Percentiles rank a stretch among this genome's conserved stretches.
Evolutionary conservation across 1,140 invertebrate genomes (phyloP).

Genomic region (Dermatophagoides farinae): DNA sequence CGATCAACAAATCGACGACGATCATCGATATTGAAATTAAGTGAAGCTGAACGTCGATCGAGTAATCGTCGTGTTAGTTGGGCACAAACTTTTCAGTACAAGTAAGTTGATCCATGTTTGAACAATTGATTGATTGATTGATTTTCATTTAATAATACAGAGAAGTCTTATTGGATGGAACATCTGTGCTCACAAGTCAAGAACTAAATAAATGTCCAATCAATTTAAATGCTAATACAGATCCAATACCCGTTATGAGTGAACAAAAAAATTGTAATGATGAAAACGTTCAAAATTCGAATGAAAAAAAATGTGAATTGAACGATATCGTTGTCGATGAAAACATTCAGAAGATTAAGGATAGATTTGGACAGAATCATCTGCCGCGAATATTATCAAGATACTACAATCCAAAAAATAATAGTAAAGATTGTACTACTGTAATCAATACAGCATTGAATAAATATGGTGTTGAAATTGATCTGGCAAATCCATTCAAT

Average conservation of each 20-base stretch:
- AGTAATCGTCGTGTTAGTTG: neutral
- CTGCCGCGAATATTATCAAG: neutral
- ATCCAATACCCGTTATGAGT: too few species aligned
- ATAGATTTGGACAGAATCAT: too few species aligned
- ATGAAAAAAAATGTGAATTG: too few species aligned
- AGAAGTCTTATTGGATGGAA: neutral
- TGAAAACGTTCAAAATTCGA: too few species aligned
- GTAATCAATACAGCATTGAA: conserved; percentile 3
- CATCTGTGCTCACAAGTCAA: neutral
- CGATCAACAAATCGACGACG: too few species aligned
- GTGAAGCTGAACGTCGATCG: neutral
- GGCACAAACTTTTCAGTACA: conserved; percentile 2
- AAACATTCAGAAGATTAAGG: too few species aligned
- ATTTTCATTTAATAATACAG: neutral
- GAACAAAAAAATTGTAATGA: too few species aligned
- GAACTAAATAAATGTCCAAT: conserved; percentile 2
- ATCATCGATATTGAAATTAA: neutral
- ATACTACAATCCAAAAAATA: neutral
- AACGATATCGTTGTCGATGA: too few species aligned
- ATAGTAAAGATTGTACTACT: neutral
- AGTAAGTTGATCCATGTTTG: neutral
- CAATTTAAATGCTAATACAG: too few species aligned
- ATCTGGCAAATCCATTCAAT: neutral
- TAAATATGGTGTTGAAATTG: neutral
- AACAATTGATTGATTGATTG: neutral